Percentiles rank a stretch among this genome's conserved stretches.
Evolutionary conservation across 2,797 vertebrate genomes (phyloP).

Genomic region (Megalops cyprinoides): DNA sequence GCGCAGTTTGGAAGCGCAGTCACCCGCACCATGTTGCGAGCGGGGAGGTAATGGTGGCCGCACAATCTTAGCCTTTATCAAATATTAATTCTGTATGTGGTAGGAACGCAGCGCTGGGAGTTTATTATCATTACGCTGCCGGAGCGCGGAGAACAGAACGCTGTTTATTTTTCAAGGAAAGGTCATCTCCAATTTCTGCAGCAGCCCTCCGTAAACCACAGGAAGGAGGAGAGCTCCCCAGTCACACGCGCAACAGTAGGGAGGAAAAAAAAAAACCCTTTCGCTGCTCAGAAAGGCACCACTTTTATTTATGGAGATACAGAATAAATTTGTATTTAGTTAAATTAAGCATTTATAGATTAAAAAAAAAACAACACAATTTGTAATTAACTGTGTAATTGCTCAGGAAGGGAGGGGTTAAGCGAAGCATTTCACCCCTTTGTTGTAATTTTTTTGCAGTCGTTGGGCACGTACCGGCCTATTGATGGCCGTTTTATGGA

Average conservation of each 20-base stretch:
- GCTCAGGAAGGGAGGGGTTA: too few relatives aligned
- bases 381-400: too few relatives aligned
- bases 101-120: not conserved
- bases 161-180: constrained; percentile 7
- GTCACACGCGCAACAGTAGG: not conserved
- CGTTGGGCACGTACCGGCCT: not conserved
- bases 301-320: not conserved
- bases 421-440: too few relatives aligned
- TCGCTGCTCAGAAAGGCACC: not conserved
- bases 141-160: not conserved
- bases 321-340: not conserved
- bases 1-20: not conserved
- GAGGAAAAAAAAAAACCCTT: not conserved
- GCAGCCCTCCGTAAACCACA: not conserved
- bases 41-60: not conserved
- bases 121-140: constrained; percentile 16
- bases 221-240: not conserved
- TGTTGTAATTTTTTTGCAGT: too few relatives aligned
- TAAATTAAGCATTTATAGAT: too few relatives aligned
- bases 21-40: not conserved
- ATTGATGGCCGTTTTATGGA: not conserved
- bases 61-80: constrained; percentile 16
- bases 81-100: constrained; percentile 3
- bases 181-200: constrained; percentile 12
- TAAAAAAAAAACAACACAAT: too few relatives aligned